These are phyloP conservation scores for Marcusenius ussheri DNA, from an alignment of 2,113 vertebrate species.

Conservation along the genomic window DNA sequence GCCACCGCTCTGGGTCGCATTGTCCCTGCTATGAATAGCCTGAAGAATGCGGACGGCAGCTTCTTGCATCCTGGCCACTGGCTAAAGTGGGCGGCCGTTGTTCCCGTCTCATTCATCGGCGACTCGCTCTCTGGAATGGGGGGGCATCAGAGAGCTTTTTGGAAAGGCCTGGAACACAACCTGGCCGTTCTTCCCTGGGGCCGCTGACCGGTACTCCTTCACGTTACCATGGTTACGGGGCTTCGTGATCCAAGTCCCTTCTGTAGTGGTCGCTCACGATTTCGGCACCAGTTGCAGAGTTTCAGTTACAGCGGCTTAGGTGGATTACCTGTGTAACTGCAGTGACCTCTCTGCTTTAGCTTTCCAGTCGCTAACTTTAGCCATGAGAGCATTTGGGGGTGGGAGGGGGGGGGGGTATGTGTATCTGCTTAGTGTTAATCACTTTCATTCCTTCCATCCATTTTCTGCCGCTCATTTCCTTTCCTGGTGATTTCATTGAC, in stretches of 20 bases:
- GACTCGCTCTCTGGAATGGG: neutral
- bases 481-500: neutral
- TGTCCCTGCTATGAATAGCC: neutral
- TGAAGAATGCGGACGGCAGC: neutral
- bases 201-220: too few species aligned
- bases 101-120: neutral
- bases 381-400: neutral
- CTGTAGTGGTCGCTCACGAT: neutral
- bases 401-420: neutral
- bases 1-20: neutral
- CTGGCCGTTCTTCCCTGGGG: neutral
- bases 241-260: neutral
- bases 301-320: constrained; percentile 37
- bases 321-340: constrained; percentile 37
- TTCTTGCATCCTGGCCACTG: neutral
- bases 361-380: constrained; percentile 31
- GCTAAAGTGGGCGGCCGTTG: neutral
- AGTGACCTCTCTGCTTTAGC: constrained; percentile 42
- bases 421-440: constrained; percentile 37
- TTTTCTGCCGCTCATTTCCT: neutral
- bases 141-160: neutral
- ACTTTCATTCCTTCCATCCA: constrained; percentile 4
- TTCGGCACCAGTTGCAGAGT: constrained; percentile 29
- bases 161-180: neutral
- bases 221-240: constrained; percentile 1